Evolutionary conservation across 1,140 invertebrate genomes (phyloP).

Genomic region (Hypsibius dujardini): DNA sequence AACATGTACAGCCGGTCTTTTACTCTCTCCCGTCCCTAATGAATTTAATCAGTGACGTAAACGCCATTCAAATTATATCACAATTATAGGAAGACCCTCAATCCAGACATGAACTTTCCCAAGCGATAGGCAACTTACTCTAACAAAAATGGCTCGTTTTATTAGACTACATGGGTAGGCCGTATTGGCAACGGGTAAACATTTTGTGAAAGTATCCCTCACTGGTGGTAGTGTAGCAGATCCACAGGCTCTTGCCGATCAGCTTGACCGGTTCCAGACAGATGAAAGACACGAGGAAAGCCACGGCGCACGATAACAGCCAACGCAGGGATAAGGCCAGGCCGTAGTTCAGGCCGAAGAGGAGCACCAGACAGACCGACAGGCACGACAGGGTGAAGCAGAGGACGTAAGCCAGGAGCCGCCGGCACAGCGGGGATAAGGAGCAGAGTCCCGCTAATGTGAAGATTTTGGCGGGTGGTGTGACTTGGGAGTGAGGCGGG

Average conservation of each 20-base stretch:
- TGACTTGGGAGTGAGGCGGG: too few relatives aligned
- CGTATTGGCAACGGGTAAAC: background rate
- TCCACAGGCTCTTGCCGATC: conserved; percentile 10
- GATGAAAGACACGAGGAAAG: conserved; percentile 2
- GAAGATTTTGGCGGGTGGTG: too few relatives aligned
- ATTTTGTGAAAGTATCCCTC: background rate
- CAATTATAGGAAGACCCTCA: background rate
- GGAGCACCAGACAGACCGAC: conserved; percentile 6
- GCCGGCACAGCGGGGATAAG: background rate
- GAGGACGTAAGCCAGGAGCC: background rate
- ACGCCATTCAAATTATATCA: background rate
- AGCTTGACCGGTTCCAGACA: background rate
- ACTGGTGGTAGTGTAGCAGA: background rate
- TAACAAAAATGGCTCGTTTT: background rate
- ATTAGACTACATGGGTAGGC: background rate
- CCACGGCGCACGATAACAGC: background rate
- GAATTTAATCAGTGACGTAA: background rate
- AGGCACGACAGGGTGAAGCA: background rate
- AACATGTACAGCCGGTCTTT: too few relatives aligned
- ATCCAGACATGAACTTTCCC: background rate
- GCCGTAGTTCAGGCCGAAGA: background rate
- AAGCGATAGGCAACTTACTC: too few relatives aligned
- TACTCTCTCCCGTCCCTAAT: background rate
- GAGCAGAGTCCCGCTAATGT: background rate
- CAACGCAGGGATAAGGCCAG: background rate